phyloP scores from a whole-genome alignment of 2,797 vertebrate genomes.

The Enteromius unitaeniatus region DNA sequence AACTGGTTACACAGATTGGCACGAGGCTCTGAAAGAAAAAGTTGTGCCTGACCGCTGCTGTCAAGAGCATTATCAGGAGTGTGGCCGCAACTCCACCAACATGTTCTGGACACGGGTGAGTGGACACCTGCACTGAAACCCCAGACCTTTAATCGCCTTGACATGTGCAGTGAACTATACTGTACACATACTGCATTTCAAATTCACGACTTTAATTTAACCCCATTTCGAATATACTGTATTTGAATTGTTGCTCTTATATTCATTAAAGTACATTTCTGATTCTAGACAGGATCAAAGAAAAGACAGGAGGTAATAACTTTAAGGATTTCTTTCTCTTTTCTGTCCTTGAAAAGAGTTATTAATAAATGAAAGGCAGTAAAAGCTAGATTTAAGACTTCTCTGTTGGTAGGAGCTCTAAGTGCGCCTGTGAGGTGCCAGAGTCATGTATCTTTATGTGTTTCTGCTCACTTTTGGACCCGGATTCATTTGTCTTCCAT shows the following conservation, averaged over 20 bases:
- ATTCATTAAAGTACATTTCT: slow-evolving; percentile 26
- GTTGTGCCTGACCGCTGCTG: slow-evolving; percentile 96
- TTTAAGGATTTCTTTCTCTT: background rate
- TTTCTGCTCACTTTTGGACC: slow-evolving; percentile 3
- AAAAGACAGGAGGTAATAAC: slow-evolving; percentile 2
- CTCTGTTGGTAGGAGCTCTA: slow-evolving; percentile 10
- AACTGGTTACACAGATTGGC: slow-evolving; percentile 92
- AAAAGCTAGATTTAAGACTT: slow-evolving; percentile 40
- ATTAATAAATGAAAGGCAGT: slow-evolving; percentile 39
- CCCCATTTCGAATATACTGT: background rate
- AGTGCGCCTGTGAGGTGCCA: slow-evolving; percentile 15
- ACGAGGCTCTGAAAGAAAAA: slow-evolving; percentile 89
- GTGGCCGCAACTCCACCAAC: slow-evolving; percentile 89
- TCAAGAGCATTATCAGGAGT: slow-evolving; percentile 94
- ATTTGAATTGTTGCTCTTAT: background rate
- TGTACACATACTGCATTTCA: background rate
- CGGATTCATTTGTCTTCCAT: background rate
- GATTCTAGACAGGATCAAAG: slow-evolving; percentile 28
- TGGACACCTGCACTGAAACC: slow-evolving; percentile 14
- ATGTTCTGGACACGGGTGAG: slow-evolving; percentile 91
- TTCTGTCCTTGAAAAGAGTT: slow-evolving; percentile 22
- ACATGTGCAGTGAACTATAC: background rate
- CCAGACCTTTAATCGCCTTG: background rate
- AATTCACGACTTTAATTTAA: background rate
- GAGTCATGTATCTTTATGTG: background rate